Evolutionary conservation across 2,797 vertebrate genomes (phyloP).

Genomic region (Megaceryle alcyon): DNA sequence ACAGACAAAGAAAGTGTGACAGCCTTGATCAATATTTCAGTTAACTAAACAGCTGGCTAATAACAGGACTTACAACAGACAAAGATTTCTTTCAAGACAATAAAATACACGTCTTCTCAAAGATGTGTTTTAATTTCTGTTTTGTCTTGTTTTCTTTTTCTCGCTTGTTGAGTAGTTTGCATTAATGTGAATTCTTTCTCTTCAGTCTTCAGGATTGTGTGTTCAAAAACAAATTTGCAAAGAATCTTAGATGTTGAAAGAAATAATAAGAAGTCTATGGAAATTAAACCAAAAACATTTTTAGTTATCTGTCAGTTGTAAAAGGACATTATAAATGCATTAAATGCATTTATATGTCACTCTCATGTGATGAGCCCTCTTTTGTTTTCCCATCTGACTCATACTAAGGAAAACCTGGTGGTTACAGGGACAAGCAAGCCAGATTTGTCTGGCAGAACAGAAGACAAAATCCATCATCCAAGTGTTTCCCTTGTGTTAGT

Average conservation of each 20-base stretch:
- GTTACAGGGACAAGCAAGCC: not conserved
- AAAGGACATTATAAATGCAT: not conserved
- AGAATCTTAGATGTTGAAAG: not conserved
- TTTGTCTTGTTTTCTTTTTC: not conserved
- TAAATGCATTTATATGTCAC: not conserved
- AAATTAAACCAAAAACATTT: not conserved
- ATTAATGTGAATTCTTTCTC: not conserved
- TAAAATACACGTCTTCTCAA: constrained; percentile 47
- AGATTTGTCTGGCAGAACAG: not conserved
- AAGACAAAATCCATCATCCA: not conserved
- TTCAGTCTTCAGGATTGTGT: not conserved
- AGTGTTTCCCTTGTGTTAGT: not conserved
- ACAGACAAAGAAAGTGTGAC: constrained; percentile 65
- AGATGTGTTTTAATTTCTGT: not conserved
- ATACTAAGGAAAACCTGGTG: not conserved
- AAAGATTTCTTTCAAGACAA: constrained; percentile 52
- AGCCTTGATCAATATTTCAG: constrained; percentile 69
- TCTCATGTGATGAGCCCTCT: not conserved
- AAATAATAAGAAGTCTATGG: not conserved
- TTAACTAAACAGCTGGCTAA: constrained; percentile 74
- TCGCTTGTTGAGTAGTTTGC: not conserved
- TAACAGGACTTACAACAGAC: constrained; percentile 28
- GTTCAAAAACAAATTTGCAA: not conserved
- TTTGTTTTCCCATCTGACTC: not conserved
- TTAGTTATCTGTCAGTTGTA: not conserved